Base-by-base conservation (phyloP, 2,797 vertebrate species). In the Varecia variegata region DNA sequence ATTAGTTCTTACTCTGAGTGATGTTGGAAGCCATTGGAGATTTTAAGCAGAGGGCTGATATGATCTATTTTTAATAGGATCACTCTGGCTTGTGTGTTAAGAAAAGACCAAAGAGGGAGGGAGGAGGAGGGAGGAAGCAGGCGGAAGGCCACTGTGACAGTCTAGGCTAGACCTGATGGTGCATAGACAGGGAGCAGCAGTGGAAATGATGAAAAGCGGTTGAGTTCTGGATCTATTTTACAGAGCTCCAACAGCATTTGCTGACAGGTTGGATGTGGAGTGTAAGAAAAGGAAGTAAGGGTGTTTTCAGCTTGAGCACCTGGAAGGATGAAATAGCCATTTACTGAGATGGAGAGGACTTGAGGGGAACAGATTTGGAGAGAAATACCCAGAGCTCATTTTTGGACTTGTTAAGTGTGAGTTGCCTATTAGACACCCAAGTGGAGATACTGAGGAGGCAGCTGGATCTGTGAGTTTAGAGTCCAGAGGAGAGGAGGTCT, bases 31-130 rank as follows among this genome's bases (percentile, higher is more conserved):
- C 27, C 32, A 10, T 12, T 90, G 35, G 56, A 65, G 15, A 65
- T 70, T 92, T 89, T 96, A 92, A 92, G 17, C 35, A 92, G 68
- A 92, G 17, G 13, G 30, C 12, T 67, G 47, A 94, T 60, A 23
- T 5, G 27, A 68, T 91, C 6, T 91, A 27, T 58, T 92, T 93
- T 91, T 82, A 93, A 87, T 62, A 56, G 2, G n/a, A 80, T 71
- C 68, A 38, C 32, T 94, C 30, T 93, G 52, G 25, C 9, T 90
- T 81, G 0, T 68, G 6, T 47, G 12, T 86, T 74, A 94, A 89
- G 58, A 86, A 92, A 87, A 93, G 83, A 88, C 7, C 40, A 62
- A 84, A 84, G 43, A 9, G 27, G 67, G 40, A 82, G 25, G 50
- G 7, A 54, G 20, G 27, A 9, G 3, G 14, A 60, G 77, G 40